Evolutionary conservation across 2,888 invertebrate species (phyloP), one percentile per base, ranked within the genome.

Genomic region (Ophion costatus): DNA sequence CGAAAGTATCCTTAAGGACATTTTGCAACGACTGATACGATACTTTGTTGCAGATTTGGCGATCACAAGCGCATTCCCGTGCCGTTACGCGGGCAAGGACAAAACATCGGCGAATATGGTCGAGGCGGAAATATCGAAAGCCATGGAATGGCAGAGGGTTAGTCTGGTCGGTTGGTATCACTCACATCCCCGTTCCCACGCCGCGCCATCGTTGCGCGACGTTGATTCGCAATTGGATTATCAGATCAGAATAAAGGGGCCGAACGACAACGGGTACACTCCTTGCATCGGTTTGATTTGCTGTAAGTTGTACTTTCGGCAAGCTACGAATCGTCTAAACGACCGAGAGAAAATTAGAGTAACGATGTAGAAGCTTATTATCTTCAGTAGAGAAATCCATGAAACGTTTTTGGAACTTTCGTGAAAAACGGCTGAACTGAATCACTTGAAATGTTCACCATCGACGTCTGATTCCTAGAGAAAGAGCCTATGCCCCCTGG

Each of bases 101-200:
- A 95, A 96, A 75, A 96, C 96, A 83, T 96, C 96, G 84, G 96
- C 97, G 56, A 96, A 96, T 5, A 95, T 97, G 83, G 96, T 97
- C 0, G 98, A 98, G 93, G 94, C 96, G 7, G 97, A 97, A 94
- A 98, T 98, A 89, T 97, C 97, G 83, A 96, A 96, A 92, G 95
- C 96, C 80, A 97, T 99, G 94, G 97, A 98, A 91, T 96, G 96
- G 90, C 96, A 97, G 90, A 97, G 97, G 78, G 95, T 98, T 59
- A 96, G 96, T 5, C 94, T 98, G 10, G 97, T 98, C 4, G 98
- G 99, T 9, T 99, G 98, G 98, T 99, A 98, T 94, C 99, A 99
- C 94, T 98, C 98, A 11, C 98, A 99, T 94, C 98, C 98, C 0
- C 96, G 96, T 77, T 96, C 97, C 88, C 97, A 97, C 79, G 97